Evolutionary conservation across 2,113 vertebrate genomes (phyloP).

Genomic region (Spilogale gracilis): DNA sequence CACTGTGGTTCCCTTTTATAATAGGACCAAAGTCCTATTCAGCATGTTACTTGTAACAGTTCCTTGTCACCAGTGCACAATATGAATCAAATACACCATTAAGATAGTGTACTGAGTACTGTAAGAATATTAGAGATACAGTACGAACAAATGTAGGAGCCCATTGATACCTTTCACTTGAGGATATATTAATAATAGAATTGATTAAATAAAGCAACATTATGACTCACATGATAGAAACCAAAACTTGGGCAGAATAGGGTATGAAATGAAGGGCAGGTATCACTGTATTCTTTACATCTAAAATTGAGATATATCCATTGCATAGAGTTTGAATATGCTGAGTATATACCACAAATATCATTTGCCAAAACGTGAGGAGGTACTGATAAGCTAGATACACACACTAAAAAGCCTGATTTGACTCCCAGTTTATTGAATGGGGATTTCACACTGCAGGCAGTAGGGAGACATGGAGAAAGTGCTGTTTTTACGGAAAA

Average conservation of each 20-base stretch:
- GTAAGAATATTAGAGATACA: neutral
- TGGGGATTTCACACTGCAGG: neutral
- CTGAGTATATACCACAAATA: neutral
- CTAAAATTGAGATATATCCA: constrained; percentile 25
- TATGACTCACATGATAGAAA: neutral
- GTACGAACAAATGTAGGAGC: neutral
- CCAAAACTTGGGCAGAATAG: constrained; percentile 3
- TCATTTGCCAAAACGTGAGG: neutral
- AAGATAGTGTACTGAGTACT: constrained; percentile 15
- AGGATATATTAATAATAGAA: constrained; percentile 34
- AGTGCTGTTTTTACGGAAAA: constrained; percentile 5
- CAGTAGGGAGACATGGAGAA: neutral
- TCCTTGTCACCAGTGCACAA: neutral
- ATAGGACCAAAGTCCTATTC: constrained; percentile 5
- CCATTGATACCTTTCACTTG: neutral
- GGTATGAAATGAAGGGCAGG: neutral
- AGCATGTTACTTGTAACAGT: constrained; percentile 56
- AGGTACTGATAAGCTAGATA: neutral
- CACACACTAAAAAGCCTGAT: neutral
- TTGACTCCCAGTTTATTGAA: neutral
- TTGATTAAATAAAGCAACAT: constrained; percentile 13
- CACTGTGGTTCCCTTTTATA: constrained; percentile 13
- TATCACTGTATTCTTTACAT: constrained; percentile 33
- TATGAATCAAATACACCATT: constrained; percentile 1
- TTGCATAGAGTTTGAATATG: neutral